These are phyloP conservation scores for Zygothrica quintamaculata DNA, from an alignment of 2,888 invertebrate species.

Conservation along the genomic window DNA sequence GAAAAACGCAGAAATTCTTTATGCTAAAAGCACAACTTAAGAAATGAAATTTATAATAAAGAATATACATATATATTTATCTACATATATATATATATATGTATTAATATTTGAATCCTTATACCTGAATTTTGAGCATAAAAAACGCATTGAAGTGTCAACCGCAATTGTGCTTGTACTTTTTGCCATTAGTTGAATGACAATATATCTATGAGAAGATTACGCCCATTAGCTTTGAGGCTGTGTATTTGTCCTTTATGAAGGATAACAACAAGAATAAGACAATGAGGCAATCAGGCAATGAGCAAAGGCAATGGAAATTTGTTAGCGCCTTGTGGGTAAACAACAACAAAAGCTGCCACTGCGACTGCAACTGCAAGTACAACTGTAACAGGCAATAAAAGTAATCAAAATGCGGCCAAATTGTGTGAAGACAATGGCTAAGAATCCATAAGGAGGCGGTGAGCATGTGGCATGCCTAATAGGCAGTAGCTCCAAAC, in stretches of 20 bases:
- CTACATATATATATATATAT: too few relatives aligned
- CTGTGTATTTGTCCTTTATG: neutral
- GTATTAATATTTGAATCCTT: too few relatives aligned
- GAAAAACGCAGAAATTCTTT: too few relatives aligned
- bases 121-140: too few relatives aligned
- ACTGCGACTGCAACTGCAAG: neutral
- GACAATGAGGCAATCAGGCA: neutral
- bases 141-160: slow-evolving; percentile 11
- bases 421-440: slow-evolving; percentile 9
- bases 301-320: slow-evolving; percentile 22
- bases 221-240: slow-evolving; percentile 22
- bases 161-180: slow-evolving; percentile 20
- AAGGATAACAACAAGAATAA: neutral
- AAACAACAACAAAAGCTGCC: slow-evolving; percentile 68
- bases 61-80: too few relatives aligned
- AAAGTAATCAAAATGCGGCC: slow-evolving; percentile 59
- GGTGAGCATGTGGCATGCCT: slow-evolving; percentile 28
- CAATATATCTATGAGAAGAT: slow-evolving; percentile 25
- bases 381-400: slow-evolving; percentile 45
- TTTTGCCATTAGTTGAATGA: slow-evolving; percentile 36
- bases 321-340: slow-evolving; percentile 48
- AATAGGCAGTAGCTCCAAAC: slow-evolving; percentile 48
- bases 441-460: too few relatives aligned
- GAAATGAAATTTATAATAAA: too few relatives aligned
- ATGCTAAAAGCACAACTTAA: too few relatives aligned